Evolutionary conservation across 1,140 invertebrate genomes (phyloP).

Genomic region (Patella vulgata): DNA sequence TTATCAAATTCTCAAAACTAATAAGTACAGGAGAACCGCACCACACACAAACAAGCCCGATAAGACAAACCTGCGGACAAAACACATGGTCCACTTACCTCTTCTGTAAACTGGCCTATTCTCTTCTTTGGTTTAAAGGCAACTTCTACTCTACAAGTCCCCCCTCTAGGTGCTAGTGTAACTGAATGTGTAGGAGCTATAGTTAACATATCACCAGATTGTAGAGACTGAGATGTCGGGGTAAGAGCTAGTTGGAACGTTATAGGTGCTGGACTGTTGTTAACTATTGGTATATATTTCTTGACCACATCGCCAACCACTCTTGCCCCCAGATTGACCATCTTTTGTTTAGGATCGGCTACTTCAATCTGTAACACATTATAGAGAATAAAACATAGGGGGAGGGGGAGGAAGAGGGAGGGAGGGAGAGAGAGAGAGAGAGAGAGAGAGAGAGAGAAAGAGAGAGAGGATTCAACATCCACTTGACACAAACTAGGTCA

Average conservation of each 20-base stretch:
- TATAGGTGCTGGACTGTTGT: constrained; percentile 63
- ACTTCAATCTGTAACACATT: constrained; percentile 58
- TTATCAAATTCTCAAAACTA: too few species aligned
- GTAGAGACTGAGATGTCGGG: constrained; percentile 50
- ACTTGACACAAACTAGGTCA: too few species aligned
- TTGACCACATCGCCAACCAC: constrained; percentile 56
- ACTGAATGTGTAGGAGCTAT: constrained; percentile 51
- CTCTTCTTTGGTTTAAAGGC: constrained; percentile 55
- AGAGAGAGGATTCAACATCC: too few species aligned
- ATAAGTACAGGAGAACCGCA: too few species aligned
- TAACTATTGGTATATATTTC: constrained; percentile 61
- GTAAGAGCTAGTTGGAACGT: constrained; percentile 59
- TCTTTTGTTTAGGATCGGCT: constrained; percentile 58
- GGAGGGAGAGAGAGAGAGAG: too few species aligned
- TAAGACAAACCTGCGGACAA: too few species aligned
- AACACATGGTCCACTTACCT: constrained; percentile 48
- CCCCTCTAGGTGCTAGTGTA: constrained; percentile 55
- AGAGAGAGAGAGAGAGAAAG: too few species aligned
- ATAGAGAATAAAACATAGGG: neutral
- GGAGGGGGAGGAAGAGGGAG: too few species aligned
- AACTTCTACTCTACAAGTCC: constrained; percentile 57
- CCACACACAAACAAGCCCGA: too few species aligned
- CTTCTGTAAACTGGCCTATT: constrained; percentile 63
- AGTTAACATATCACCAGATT: constrained; percentile 45
- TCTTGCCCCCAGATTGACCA: constrained; percentile 60